Evolutionary conservation across 2,888 invertebrate genomes (phyloP).

Genomic region (Adelphocoris suturalis): DNA sequence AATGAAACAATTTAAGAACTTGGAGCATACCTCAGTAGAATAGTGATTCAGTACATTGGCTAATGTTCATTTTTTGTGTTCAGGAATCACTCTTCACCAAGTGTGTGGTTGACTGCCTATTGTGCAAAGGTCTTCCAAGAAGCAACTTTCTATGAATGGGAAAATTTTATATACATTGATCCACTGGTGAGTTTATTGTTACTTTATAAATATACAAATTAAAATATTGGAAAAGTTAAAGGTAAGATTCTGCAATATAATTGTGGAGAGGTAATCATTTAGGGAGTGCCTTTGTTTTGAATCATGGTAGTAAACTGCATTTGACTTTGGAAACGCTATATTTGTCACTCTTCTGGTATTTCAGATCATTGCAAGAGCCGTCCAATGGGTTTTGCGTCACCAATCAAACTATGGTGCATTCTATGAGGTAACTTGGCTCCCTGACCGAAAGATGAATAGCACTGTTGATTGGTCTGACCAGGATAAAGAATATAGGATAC

Average conservation of each 20-base stretch:
- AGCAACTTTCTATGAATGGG: slow-evolving; percentile 98
- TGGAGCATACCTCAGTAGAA: no score
- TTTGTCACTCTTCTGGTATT: slow-evolving; percentile 30
- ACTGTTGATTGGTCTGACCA: slow-evolving; percentile 81
- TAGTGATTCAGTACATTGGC: no score
- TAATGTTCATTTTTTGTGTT: slow-evolving; percentile 55
- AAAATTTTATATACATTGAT: slow-evolving; percentile 96
- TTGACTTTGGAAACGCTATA: no score
- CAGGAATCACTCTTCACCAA: slow-evolving; percentile 91
- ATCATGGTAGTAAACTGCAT: no score
- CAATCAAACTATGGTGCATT: slow-evolving; percentile 93
- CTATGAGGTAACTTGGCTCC: slow-evolving; percentile 91
- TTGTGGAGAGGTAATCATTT: no score
- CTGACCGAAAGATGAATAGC: slow-evolving; percentile 92
- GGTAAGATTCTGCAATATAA: no score
- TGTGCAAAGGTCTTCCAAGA: slow-evolving; percentile 93
- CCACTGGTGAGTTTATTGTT: slow-evolving; percentile 82
- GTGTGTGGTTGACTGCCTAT: slow-evolving; percentile 96
- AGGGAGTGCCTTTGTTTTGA: no score
- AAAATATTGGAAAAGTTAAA: no score
- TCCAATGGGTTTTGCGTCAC: slow-evolving; percentile 91
- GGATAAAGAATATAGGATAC: background rate
- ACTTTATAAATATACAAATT: background rate
- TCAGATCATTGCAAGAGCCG: slow-evolving; percentile 87
- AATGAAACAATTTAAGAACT: no score